Percentiles rank a stretch among this genome's conserved stretches.
Conservation (phyloP, 2,797 vertebrate species). For the Myotis pilosus region DNA sequence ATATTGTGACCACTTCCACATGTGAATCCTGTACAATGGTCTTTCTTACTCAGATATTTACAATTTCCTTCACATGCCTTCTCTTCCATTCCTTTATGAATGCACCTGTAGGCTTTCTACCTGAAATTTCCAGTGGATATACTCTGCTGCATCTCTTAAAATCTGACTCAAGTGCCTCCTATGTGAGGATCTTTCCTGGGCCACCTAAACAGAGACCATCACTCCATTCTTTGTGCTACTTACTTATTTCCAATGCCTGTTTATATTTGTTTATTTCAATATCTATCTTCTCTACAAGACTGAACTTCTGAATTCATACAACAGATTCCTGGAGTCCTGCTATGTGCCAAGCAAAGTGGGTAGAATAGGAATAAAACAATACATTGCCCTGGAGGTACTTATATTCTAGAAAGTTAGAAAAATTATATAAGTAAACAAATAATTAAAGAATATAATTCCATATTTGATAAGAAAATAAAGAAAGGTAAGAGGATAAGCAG, state of each 20-base stretch:
- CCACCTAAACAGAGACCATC: background rate
- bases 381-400: background rate
- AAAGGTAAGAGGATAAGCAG: background rate
- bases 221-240: background rate
- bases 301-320: background rate
- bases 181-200: background rate
- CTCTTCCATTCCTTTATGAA: background rate
- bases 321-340: background rate
- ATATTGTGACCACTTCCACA: background rate
- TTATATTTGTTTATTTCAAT: background rate
- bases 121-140: background rate
- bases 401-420: background rate
- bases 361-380: background rate
- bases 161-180: background rate
- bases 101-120: background rate
- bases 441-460: conserved; percentile 13
- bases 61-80: conserved; percentile 16
- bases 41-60: background rate
- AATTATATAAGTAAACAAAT: conserved; percentile 1
- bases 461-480: conserved; percentile 33
- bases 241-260: background rate
- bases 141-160: background rate
- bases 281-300: background rate
- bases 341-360: background rate
- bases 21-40: background rate